Base-by-base conservation (phyloP, 2,113 vertebrate genomes). In the Eidolon helvum region DNA sequence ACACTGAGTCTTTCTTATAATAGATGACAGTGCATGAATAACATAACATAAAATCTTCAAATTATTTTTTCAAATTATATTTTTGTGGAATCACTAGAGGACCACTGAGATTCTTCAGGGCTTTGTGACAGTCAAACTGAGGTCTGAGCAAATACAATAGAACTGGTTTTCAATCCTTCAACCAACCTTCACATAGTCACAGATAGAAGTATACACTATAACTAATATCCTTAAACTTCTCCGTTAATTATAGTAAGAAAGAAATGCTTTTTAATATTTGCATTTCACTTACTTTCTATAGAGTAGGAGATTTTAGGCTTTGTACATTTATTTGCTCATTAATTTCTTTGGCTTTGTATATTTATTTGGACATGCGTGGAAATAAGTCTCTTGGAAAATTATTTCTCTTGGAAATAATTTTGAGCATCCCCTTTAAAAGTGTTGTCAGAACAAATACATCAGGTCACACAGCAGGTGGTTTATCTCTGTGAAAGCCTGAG, bases 381-480 rank as follows among this genome's bases (percentile, higher is more conserved):
- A 92, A 61, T 68, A 96, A 97, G 68, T 96, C 94, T 97, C 55
- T 94, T 16, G n/a, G 90, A 71, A 86, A 95, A 94, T 95, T 90
- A 50, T 59, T 98, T 95, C 95, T 97, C 55, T 91, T 98, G 85
- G 74, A 98, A 63, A 63, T 50, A 84, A 96, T 97, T 98, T 97
- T 97, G 98, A 98, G 80, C 94, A 83, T 59, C 88, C 90, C 21
- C 45, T 95, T 97, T 97, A 96, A 98, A 79, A 98, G 63, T 90
- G 75, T 92, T 98, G 98, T 98, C 98, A 98, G 97, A 98, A 98
- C 77, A 98, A 98, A 98, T 92, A 28, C 50, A 92, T 97, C 94
- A 96, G 97, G 98, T 98, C 98, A 97, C 94, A 93, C 87, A 97
- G 90, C 0, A 72, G 97, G 94, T 93, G 84, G 78, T 97, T 98